These are phyloP conservation scores for Drosophila bifasciata DNA, from an alignment of 1,140 invertebrate genomes.

Conservation along the genomic window DNA sequence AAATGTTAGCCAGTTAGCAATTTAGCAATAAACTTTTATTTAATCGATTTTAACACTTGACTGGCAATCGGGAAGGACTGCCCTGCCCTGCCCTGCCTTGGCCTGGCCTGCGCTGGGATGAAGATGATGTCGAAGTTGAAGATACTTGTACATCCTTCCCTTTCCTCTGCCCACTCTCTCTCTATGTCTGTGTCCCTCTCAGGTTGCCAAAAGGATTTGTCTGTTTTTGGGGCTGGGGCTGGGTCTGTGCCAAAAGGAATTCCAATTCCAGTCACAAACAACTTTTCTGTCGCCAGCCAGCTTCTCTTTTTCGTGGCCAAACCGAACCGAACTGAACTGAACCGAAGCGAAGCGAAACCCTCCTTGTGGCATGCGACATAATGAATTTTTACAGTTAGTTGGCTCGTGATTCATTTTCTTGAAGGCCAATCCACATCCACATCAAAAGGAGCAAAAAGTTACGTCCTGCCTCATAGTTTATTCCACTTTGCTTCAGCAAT, in stretches of 20 bases:
- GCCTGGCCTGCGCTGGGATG: not conserved
- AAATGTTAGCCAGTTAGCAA: slow-evolving; percentile 68
- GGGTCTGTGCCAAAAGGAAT: slow-evolving; percentile 45
- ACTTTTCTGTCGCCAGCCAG: slow-evolving; percentile 31
- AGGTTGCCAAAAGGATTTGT: slow-evolving; percentile 17
- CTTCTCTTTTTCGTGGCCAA: not conserved
- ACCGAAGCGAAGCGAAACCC: too few relatives aligned
- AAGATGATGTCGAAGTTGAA: slow-evolving; percentile 34
- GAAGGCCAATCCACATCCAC: slow-evolving; percentile 50
- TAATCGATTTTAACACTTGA: slow-evolving; percentile 82
- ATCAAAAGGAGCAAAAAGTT: slow-evolving; percentile 51
- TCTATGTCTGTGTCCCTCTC: not conserved
- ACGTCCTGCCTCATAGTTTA: slow-evolving; percentile 40
- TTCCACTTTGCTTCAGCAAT: slow-evolving; percentile 47
- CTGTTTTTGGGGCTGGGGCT: not conserved
- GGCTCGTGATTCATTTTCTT: slow-evolving; percentile 54
- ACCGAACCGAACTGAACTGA: too few relatives aligned
- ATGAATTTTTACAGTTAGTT: slow-evolving; percentile 76
- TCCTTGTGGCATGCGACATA: slow-evolving; percentile 29
- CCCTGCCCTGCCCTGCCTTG: too few relatives aligned
- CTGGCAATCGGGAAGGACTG: slow-evolving; percentile 25
- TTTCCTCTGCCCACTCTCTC: not conserved
- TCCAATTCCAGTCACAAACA: slow-evolving; percentile 62
- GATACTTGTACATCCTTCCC: slow-evolving; percentile 14
- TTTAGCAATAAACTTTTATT: slow-evolving; percentile 82